Evolutionary conservation across 1,140 invertebrate species (phyloP).

Genomic region (Ericerus pela): DNA sequence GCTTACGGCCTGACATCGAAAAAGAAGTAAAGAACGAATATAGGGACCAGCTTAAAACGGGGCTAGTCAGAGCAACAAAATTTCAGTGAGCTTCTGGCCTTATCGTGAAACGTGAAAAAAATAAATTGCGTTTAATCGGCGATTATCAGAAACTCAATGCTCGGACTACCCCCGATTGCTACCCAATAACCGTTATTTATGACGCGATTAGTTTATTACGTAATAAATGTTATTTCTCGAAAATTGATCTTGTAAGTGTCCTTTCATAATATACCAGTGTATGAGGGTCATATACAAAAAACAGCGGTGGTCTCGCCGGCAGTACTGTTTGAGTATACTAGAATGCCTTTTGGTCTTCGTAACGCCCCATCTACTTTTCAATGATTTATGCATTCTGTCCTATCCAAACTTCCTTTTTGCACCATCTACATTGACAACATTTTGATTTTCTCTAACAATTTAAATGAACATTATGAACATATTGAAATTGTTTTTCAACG

Average conservation of each 20-base stretch:
- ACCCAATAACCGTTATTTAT: background rate
- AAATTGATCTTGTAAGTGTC: constrained; percentile 37
- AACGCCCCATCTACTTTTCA: constrained; percentile 33
- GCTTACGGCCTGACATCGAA: background rate
- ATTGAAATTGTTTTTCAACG: constrained; percentile 22
- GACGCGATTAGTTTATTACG: background rate
- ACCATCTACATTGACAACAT: constrained; percentile 17
- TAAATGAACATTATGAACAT: constrained; percentile 18
- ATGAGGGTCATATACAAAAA: constrained; percentile 30
- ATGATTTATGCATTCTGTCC: background rate
- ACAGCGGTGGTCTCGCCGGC: constrained; percentile 32
- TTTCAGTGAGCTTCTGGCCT: constrained; percentile 32
- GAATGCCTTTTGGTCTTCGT: constrained; percentile 30
- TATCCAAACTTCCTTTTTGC: background rate
- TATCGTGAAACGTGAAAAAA: constrained; percentile 34
- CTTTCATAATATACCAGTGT: constrained; percentile 36
- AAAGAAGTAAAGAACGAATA: constrained; percentile 20
- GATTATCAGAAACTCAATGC: constrained; percentile 30
- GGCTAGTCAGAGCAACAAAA: constrained; percentile 24
- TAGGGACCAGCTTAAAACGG: constrained; percentile 24
- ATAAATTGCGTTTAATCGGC: constrained; percentile 27
- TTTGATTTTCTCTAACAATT: constrained; percentile 10
- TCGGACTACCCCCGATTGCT: background rate
- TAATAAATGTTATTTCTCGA: constrained; percentile 6
- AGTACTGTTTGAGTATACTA: constrained; percentile 27